These are phyloP conservation scores for Microctenopoma lineatum DNA, from an alignment of 2,797 vertebrate genomes.

Conservation along the genomic window DNA sequence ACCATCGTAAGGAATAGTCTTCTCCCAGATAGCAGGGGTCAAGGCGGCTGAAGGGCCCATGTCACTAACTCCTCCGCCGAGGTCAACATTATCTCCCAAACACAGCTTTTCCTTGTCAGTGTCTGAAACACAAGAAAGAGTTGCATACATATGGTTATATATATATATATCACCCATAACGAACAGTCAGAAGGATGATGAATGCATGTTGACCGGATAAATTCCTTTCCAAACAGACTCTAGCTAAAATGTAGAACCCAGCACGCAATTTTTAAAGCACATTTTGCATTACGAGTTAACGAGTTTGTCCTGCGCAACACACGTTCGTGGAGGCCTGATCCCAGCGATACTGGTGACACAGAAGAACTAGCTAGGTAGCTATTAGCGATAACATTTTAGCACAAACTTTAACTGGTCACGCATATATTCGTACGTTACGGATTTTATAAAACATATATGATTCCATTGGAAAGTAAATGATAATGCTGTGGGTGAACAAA, in stretches of 20 bases:
- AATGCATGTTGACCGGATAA: background rate
- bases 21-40: conserved; percentile 98
- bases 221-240: no score
- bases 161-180: background rate
- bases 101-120: conserved; percentile 81
- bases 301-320: no score
- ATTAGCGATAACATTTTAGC: background rate
- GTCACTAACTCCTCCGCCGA: conserved; percentile 58
- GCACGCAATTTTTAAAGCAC: background rate
- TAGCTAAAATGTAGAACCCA: background rate
- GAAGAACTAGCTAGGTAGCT: background rate
- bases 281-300: background rate
- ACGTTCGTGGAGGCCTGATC: no score
- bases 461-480: no score
- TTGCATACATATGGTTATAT: background rate
- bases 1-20: conserved; percentile 96
- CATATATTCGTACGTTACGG: no score
- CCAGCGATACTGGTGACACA: background rate
- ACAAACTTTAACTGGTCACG: background rate
- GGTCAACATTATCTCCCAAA: conserved; percentile 63
- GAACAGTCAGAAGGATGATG: background rate
- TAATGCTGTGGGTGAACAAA: background rate
- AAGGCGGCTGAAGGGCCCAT: conserved; percentile 91
- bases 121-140: conserved; percentile 68
- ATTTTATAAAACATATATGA: no score